These are phyloP conservation scores for Rhodeus uyekii DNA, from an alignment of 2,797 vertebrate species.

Conservation along the genomic window DNA sequence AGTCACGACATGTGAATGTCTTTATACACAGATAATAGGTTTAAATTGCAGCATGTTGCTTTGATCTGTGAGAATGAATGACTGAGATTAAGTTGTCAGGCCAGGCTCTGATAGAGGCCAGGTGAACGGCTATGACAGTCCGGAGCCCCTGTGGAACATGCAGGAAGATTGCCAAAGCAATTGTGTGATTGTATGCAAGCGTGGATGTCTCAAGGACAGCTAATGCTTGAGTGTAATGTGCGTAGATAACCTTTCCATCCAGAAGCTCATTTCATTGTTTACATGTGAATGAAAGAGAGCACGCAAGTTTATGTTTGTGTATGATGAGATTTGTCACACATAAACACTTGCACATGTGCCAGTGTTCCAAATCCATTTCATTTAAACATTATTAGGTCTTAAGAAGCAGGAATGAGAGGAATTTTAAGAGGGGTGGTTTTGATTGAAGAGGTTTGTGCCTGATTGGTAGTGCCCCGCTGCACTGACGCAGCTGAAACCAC, in stretches of 20 bases:
- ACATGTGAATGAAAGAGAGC: not conserved
- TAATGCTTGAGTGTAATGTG: conserved; percentile 1
- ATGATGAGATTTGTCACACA: conserved; percentile 15
- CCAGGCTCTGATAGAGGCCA: conserved; percentile 70
- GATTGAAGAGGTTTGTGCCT: conserved; percentile 56
- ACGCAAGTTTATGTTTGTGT: conserved; percentile 20
- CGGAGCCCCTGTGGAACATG: conserved; percentile 55
- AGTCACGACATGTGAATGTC: conserved; percentile 31
- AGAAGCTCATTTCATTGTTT: conserved; percentile 35
- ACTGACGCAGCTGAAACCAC: conserved; percentile 56
- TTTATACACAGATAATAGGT: conserved; percentile 48
- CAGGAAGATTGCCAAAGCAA: conserved; percentile 56
- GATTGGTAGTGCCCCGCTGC: conserved; percentile 53
- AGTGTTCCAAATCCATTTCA: conserved; percentile 52
- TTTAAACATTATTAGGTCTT: conserved; percentile 62
- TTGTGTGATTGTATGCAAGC: conserved; percentile 51
- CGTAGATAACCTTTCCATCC: conserved; percentile 6
- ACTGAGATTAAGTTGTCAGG: conserved; percentile 72
- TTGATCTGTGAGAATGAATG: conserved; percentile 72
- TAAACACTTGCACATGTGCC: conserved; percentile 59
- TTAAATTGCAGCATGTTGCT: conserved; percentile 59
- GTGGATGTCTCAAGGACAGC: conserved; percentile 42
- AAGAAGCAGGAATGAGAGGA: conserved; percentile 59
- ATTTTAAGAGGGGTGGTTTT: conserved; percentile 58
- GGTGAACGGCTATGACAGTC: conserved; percentile 70